These are phyloP conservation scores for Steinernema scapterisci DNA, from an alignment of 2,888 invertebrate species.

Conservation along the genomic window DNA sequence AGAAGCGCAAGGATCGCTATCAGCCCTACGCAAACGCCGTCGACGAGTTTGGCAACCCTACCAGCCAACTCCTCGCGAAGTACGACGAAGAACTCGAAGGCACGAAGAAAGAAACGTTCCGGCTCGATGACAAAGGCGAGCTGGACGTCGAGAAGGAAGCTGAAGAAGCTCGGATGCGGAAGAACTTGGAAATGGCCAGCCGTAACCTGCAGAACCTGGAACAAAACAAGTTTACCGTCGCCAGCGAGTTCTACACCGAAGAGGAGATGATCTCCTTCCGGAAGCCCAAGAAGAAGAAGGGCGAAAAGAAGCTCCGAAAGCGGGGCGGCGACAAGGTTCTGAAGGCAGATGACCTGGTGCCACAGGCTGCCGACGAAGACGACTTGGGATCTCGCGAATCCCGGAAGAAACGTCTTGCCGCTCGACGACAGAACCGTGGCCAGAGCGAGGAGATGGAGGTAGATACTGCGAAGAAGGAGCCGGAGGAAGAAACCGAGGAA, in stretches of 20 bases:
- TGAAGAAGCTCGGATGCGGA: constrained; percentile 41
- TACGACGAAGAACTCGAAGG: constrained; percentile 92
- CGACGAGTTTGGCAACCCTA: constrained; percentile 72
- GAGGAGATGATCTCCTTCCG: constrained; percentile 76
- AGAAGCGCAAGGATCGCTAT: constrained; percentile 79
- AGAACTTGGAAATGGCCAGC: constrained; percentile 52
- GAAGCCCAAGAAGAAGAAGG: constrained; percentile 63
- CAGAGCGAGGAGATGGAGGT: constrained; percentile 20
- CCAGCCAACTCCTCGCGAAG: constrained; percentile 78
- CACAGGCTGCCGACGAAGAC: constrained; percentile 47
- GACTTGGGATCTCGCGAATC: constrained; percentile 43
- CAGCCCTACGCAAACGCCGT: constrained; percentile 77
- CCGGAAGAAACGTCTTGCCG: constrained; percentile 4
- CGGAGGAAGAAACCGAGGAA: constrained; percentile 42
- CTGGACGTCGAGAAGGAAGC: constrained; percentile 57
- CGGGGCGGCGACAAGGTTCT: constrained; percentile 42
- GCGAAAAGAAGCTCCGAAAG: constrained; percentile 53
- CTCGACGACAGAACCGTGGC: background rate
- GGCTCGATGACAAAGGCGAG: constrained; percentile 56
- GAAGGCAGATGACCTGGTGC: constrained; percentile 63
- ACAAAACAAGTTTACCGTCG: constrained; percentile 72
- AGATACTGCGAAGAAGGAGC: constrained; percentile 20
- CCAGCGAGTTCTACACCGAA: constrained; percentile 83
- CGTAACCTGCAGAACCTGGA: constrained; percentile 76
- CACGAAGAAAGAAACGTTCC: constrained; percentile 48